Percentiles rank a stretch among this genome's conserved stretches.
Conservation (phyloP, 1,140 invertebrate genomes). For the Neodiprion pinetum region DNA sequence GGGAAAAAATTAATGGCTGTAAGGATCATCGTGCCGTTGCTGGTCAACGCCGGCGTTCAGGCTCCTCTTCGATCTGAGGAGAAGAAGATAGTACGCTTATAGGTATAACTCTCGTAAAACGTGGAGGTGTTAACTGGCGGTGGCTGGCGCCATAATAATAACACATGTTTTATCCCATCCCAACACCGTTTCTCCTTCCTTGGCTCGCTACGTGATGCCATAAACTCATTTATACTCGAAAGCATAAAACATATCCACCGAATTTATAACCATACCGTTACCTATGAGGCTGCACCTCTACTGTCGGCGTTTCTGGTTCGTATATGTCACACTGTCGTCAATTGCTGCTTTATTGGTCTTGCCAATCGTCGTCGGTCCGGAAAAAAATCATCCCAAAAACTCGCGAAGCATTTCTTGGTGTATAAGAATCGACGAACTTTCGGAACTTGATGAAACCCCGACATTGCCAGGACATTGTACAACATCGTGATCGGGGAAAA, state of each 20-base stretch:
- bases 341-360: not conserved
- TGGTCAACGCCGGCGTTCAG: no score
- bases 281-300: not conserved
- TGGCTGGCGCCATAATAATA: slow-evolving; percentile 7
- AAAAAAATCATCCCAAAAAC: not conserved
- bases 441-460: no score
- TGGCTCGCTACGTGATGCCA: slow-evolving; percentile 3
- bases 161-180: slow-evolving; percentile 5
- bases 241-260: slow-evolving; percentile 5
- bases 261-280: not conserved
- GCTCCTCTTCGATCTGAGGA: no score
- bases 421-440: no score
- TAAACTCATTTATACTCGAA: slow-evolving; percentile 1
- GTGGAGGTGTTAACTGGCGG: slow-evolving; percentile 4
- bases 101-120: not conserved
- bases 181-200: not conserved
- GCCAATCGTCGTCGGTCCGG: not conserved
- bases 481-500: no score
- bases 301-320: not conserved
- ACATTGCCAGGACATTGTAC: no score
- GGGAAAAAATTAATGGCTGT: no score
- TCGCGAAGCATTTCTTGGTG: no score
- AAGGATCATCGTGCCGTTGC: no score
- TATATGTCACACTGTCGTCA: not conserved
- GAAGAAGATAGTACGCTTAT: no score